Base-by-base conservation (phyloP, 2,797 vertebrate genomes). In the Apogon hyalosoma region DNA sequence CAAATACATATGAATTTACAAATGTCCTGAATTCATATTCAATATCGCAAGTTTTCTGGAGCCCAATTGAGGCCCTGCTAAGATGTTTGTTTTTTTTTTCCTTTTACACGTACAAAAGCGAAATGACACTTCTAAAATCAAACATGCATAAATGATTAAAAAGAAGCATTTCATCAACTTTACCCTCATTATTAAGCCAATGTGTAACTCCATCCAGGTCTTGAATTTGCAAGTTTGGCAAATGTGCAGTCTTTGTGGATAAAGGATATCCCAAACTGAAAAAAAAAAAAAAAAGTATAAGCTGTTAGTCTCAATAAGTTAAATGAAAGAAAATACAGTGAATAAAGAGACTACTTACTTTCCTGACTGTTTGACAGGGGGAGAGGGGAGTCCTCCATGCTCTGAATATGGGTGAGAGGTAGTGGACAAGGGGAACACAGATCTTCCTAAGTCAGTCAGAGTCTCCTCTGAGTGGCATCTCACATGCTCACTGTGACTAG, bases 131-230 rank as follows among this genome's bases (percentile, higher is more conserved):
- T 36, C n/a, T 42, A 13, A 51, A 57, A 42, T 63, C 40, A 54
- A 14, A 19, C 0, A 5, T 12, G 19, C 28, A 31, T 11, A 43
- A 13, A n/a, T 16, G 14, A 47, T 63, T 1, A 50, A 31, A 50
- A 31, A 43, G 10, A 12, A 66, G 38, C 16, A 51, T 40, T 3
- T 28, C 6, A 3, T 6, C 0, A 16, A 21, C 43, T 51, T 76
- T 88, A 97, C 98, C 96, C 3, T 95, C 93, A 57, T 93, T 95
- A 74, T 90, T 96, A 82, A 97, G 96, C 97, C 97, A 97, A 13
- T 95, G 95, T 15, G 95, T 93, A 59, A 95, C 93, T 8, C 90
- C 92, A 51, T 95, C 95, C 45, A 93, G 66, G 66, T 96, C 95
- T 38, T 92, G 75, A 72, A 89, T 93, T 70, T 93, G 95, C 56